A percentile compares a stretch with the other conserved stretches of the same genome.
Conservation (phyloP, 2,888 invertebrate genomes). For the Nomada hirtipes region DNA sequence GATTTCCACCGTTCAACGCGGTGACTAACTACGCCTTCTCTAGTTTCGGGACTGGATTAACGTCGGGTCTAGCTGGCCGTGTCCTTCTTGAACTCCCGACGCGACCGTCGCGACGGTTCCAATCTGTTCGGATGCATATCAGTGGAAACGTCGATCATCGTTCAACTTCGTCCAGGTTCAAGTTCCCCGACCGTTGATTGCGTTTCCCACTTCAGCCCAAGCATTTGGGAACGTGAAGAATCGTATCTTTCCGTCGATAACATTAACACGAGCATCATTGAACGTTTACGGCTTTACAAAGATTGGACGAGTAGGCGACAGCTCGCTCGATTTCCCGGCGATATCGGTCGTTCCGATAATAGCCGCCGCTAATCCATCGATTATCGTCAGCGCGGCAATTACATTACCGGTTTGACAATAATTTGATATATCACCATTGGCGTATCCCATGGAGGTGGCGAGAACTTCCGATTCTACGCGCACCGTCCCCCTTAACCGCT, state of each 20-base stretch:
- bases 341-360: conserved; percentile 65
- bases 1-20: conserved; percentile 49
- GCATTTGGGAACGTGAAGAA: no score
- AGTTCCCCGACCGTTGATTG: conserved; percentile 8
- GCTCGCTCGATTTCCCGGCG: conserved; percentile 49
- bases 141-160: conserved; percentile 68
- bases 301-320: no score
- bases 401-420: conserved; percentile 73
- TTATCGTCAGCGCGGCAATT: conserved; percentile 71
- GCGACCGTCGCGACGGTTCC: conserved; percentile 46
- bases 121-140: conserved; percentile 62
- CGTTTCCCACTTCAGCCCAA: neutral
- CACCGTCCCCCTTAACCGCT: conserved; percentile 66
- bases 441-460: conserved; percentile 57
- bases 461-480: conserved; percentile 54
- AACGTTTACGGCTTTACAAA: neutral
- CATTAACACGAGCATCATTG: no score
- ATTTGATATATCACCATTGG: conserved; percentile 72
- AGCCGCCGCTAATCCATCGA: conserved; percentile 72
- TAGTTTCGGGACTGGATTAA: conserved; percentile 54
- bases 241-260: no score
- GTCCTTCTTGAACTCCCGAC: conserved; percentile 41
- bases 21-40: conserved; percentile 44
- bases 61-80: conserved; percentile 44
- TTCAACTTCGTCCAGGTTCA: conserved; percentile 25